phyloP scores from a whole-genome alignment of 2,797 vertebrate species.

The Tapera naevia region DNA sequence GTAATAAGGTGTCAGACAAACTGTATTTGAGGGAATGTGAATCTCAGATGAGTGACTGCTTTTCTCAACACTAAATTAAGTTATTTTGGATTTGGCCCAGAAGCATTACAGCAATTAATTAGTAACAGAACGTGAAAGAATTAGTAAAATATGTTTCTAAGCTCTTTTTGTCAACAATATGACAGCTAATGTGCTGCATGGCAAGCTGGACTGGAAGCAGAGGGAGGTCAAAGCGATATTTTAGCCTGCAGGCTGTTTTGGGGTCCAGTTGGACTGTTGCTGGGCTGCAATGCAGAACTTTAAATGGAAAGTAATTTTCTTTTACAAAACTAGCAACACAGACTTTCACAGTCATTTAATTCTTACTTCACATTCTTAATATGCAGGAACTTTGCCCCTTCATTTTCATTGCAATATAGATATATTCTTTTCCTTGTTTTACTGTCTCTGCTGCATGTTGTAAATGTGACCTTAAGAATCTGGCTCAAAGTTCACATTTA shows the following conservation, averaged over 20 bases:
- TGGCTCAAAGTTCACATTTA: not conserved
- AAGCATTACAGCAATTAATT: not conserved
- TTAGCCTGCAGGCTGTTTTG: not conserved
- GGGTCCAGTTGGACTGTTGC: not conserved
- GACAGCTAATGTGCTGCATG: not conserved
- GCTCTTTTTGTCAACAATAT: not conserved
- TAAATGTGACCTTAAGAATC: not conserved
- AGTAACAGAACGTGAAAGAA: not conserved
- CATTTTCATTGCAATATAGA: not conserved
- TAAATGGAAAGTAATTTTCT: not conserved
- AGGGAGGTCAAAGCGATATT: not conserved
- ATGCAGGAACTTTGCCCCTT: accelerated
- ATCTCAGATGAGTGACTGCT: not conserved
- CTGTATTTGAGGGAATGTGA: not conserved
- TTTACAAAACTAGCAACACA: accelerated
- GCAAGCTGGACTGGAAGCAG: not conserved
- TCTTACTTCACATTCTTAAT: not conserved
- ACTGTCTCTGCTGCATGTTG: not conserved
- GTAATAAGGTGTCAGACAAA: not conserved
- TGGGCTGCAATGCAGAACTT: not conserved
- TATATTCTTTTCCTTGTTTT: not conserved
- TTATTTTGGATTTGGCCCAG: not conserved
- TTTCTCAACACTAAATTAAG: not conserved
- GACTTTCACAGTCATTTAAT: not conserved
- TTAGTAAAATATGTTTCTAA: not conserved